Base-by-base conservation (phyloP, 2,113 vertebrate genomes). In the Dromas ardeola region DNA sequence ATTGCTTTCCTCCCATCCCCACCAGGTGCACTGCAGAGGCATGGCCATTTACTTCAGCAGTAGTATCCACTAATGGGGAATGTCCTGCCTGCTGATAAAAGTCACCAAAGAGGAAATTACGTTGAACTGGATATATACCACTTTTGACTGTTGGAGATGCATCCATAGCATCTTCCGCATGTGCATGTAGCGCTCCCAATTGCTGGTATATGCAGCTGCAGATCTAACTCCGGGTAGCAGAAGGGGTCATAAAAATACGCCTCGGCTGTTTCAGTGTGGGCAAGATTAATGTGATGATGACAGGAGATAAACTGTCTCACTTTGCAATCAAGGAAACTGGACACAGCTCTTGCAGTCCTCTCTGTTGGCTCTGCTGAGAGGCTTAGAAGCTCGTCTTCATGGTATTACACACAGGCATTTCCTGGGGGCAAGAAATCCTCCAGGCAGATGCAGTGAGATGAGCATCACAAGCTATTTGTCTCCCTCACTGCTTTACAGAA, bases 321-420 rank as follows among this genome's bases (percentile, higher is more conserved):
- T 55, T 52, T 58, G 19, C 69, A 87, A 23, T 6, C 74, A 71
- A 50, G 16, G 6, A 52, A 76, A 59, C 18, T 52, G 36, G 15
- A 47, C n/a, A 59, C 6, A 78, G 16, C 1, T 91, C 69, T 53
- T 83, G 32, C 14, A 74, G 21, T 78, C 32, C 10, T 79, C 72
- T 83, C 53, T 77, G 4, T 40, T 85, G 40, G 21, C 56, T 79
- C 9, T 74, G 69, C 32, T 69, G 32, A 72, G 67, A 58, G 8
- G 12, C 9, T 40, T 84, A 59, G 29, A 78, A 78, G 52, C 14
- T 66, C 8, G 1, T 84, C 32, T 81, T 87, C 0, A 0, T n/a
- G 16, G 10, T 56, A 62, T 62, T 73, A 69, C 29, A 63, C 8
- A 47, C 7, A 23, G 8, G 26, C 12, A 47, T 77, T 69, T 91